Evolutionary conservation across 2,888 invertebrate genomes (phyloP), one percentile per base, ranked within the genome.

Genomic region (Chalcis sispes): DNA sequence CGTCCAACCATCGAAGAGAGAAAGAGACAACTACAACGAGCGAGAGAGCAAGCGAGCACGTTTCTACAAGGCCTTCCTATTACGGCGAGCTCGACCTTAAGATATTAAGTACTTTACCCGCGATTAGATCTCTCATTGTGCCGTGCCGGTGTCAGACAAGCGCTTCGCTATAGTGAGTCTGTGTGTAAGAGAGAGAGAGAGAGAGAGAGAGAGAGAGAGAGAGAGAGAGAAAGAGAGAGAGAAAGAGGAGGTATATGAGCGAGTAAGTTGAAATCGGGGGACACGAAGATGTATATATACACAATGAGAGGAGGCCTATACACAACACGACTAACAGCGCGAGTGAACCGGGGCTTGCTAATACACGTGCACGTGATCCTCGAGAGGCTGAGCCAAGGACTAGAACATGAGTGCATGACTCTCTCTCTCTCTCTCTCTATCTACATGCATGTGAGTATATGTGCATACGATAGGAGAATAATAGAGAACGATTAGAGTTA

Each of bases 111-210:
- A 88, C 87, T 88, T 88, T 87, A 86, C 85, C 83, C 83, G 83
- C 87, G 88, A 88, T 88, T 88, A 88, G 88, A 88, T 88, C 88
- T 88, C 85, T 76, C 87, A 88, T 88, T 88, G 88, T 88, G 81
- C 83, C 81, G 5, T 42, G 13, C 15, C 42, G 4, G 13, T 42
- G 13, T 88, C 88, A 87, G 85, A 72, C 88, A 88, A 88, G 88
- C 88, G 81, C 83, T 81, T 13, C 42, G 42, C 13, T 42, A 36
- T 36, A 36, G n/a, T 42, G 79, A 81, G 79, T 80, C 79, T 83
- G 85, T 87, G 85, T 87, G 88, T 87, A 87, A 87, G 88, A 87
- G 88, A 88, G 87, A 5, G 86, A 83, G 85, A 83, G n/a, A n/a
- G 56, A 59, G 71, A 52, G 81, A 58, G 25, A 8, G 8, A 54